Evolutionary conservation across 2,888 invertebrate species (phyloP), one percentile per base, ranked within the genome.

Genomic region (Hirudinaria manillensis): DNA sequence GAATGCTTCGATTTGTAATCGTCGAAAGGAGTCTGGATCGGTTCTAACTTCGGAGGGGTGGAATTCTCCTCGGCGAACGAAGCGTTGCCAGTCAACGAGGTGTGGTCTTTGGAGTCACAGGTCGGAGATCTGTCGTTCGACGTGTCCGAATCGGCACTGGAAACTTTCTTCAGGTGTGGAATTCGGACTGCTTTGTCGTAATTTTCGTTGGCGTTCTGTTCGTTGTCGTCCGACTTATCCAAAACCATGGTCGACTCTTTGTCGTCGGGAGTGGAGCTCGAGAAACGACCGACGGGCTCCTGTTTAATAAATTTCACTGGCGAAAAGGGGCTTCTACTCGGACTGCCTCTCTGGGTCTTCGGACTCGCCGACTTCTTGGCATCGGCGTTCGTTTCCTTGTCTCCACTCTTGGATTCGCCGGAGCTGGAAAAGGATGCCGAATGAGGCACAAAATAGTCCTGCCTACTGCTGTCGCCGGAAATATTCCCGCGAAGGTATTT

Each of bases 31-130:
- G 36, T 13, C 21, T 68, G 68, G 36, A 72, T 55, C 27, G 72
- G 32, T 32, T 72, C 72, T n/a, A 72, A 34, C 56, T 72, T 72
- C 21, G 72, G 56, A 55, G 72, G 72, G 13, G 55, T 72, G 7
- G 24, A 29, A 55, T 72, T 72, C n/a, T 32, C 72, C 27, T 72
- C 55, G 32, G 38, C 21, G 27, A 29, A 72, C 4, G 29, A 56
- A 16, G 3, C 13, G 16, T 72, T 53, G 24, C 29, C 27, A 3
- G 55, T 27, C 32, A 56, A 10, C 21, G 34, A 34, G 3, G 55
- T 21, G 4, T n/a, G 24, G 19, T 56, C 34, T n/a, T 55, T 55
- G 19, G 29, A 3, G 34, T 70, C 70, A 38, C 13, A 29, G n/a
- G 29, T 29, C 3, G 68, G 68, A 29, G 68, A 36, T 34, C 68